Evolutionary conservation across 2,888 invertebrate species (phyloP).

Genomic region (Euplexia lucipara): DNA sequence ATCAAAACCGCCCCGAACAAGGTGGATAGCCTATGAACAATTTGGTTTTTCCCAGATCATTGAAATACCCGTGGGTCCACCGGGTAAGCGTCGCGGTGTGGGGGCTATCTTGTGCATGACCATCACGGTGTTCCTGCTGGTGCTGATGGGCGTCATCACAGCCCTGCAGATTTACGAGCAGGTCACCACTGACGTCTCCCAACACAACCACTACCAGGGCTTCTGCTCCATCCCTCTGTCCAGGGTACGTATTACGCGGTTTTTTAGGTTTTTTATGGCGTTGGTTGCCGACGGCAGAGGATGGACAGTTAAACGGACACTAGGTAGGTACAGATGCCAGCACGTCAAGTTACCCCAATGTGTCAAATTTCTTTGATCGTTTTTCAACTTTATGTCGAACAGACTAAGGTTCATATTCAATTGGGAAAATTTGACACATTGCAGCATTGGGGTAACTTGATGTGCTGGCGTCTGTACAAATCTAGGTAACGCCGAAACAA

Average conservation of each 20-base stretch:
- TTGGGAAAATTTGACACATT: too few relatives aligned
- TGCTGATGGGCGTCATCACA: conserved; percentile 93
- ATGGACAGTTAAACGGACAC: too few relatives aligned
- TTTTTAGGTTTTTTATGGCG: not conserved
- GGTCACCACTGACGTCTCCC: conserved; percentile 90
- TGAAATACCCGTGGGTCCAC: conserved; percentile 81
- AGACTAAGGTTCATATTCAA: too few relatives aligned
- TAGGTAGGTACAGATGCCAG: too few relatives aligned
- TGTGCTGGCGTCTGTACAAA: too few relatives aligned
- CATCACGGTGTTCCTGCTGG: conserved; percentile 93
- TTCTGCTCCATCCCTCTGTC: conserved; percentile 93
- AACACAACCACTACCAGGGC: conserved; percentile 89
- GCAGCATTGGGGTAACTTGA: too few relatives aligned
- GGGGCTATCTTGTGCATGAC: conserved; percentile 89
- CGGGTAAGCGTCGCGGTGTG: conserved; percentile 41
- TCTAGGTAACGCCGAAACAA: too few relatives aligned
- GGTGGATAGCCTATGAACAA: not conserved
- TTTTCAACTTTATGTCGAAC: too few relatives aligned
- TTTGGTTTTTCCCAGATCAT: conserved; percentile 69
- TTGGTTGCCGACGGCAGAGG: not conserved
- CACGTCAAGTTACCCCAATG: too few relatives aligned
- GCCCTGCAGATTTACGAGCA: conserved; percentile 95
- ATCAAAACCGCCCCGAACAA: too few relatives aligned
- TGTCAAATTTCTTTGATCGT: too few relatives aligned
- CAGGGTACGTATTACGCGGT: conserved; percentile 47